Conservation (phyloP, 2,888 invertebrate species). For the Eucera pruinosa region DNA sequence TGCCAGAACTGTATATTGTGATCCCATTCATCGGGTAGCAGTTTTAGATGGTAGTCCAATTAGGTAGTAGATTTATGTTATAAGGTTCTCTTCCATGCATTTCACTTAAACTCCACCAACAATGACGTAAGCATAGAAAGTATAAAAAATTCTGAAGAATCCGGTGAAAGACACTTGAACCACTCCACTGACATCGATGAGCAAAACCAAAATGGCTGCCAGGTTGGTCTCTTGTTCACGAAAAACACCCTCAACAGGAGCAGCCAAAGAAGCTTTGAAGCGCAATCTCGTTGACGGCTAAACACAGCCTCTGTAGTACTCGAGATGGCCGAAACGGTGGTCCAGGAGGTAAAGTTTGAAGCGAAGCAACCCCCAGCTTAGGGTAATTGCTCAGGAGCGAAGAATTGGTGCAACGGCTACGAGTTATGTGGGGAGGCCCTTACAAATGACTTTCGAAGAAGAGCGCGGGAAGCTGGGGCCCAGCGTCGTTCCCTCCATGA, state of each 20-base stretch:
- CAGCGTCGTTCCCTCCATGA: conserved; percentile 65
- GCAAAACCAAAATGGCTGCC: background rate
- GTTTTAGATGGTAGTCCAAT: no score
- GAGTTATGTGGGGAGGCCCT: conserved; percentile 46
- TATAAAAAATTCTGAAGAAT: no score
- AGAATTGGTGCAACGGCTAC: conserved; percentile 54
- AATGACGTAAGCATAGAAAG: background rate
- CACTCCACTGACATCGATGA: background rate
- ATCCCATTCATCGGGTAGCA: no score
- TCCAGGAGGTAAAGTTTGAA: conserved; percentile 1
- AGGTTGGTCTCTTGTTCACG: background rate
- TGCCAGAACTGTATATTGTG: no score
- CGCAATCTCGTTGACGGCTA: conserved; percentile 46
- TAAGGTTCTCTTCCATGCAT: no score
- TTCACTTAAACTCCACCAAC: no score
- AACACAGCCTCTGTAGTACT: conserved; percentile 36
- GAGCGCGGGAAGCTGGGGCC: conserved; percentile 57
- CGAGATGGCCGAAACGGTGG: conserved; percentile 15
- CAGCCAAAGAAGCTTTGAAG: conserved; percentile 11
- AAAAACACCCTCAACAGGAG: conserved; percentile 1
- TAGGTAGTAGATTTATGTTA: background rate
- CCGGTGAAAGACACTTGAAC: background rate
- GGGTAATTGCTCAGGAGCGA: conserved; percentile 72
- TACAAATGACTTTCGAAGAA: conserved; percentile 75
- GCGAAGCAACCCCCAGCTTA: conserved; percentile 33